Conservation (phyloP, 1,140 invertebrate species). For the Phenacoccus solenopsis region DNA sequence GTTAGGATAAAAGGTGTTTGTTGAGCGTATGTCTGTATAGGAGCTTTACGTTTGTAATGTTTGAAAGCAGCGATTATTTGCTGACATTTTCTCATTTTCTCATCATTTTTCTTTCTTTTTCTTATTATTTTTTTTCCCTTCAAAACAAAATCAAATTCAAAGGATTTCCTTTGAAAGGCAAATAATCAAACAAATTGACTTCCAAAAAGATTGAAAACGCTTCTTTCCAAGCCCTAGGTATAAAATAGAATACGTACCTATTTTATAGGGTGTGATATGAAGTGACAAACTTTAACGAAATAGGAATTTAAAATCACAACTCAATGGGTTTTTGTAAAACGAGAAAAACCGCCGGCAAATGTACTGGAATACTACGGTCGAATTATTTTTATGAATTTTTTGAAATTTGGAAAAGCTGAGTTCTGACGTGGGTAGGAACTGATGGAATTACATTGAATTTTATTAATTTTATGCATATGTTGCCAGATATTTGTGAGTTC, state of each 20-base stretch:
- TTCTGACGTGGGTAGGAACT: no score
- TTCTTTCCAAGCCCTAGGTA: neutral
- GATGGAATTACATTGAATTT: no score
- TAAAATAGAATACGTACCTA: neutral
- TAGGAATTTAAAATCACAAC: neutral
- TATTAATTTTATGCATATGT: no score
- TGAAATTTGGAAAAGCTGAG: no score
- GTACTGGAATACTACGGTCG: neutral
- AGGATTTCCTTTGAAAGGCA: constrained; percentile 15
- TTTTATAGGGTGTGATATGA: constrained; percentile 1
- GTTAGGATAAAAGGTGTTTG: neutral
- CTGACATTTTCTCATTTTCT: constrained; percentile 15
- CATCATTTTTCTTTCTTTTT: constrained; percentile 10
- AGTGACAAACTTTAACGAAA: constrained; percentile 5
- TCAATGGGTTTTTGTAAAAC: no score
- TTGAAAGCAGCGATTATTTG: constrained; percentile 12
- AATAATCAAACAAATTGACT: constrained; percentile 17
- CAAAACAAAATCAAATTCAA: constrained; percentile 10
- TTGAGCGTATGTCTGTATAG: neutral
- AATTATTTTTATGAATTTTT: neutral
- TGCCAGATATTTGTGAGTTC: no score
- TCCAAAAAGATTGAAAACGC: constrained; percentile 11
- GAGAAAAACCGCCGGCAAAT: neutral
- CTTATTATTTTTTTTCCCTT: neutral
- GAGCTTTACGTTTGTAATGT: constrained; percentile 15